A percentile compares a stretch with the other conserved stretches of the same genome.
Conservation (phyloP, 2,113 vertebrate species). For the Sander lucioperca region DNA sequence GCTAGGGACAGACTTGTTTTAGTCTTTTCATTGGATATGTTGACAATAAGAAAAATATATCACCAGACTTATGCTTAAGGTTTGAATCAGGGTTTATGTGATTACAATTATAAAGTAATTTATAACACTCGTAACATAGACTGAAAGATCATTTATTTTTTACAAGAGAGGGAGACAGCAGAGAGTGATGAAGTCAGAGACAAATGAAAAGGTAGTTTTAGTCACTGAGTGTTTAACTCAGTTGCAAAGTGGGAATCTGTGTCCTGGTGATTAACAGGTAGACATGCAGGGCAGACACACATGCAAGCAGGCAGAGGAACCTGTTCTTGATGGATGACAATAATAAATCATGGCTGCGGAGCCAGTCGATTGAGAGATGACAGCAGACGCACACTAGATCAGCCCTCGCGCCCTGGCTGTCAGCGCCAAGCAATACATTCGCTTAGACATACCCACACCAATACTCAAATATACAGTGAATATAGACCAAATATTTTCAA, state of each 20-base stretch:
- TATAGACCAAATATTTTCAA: neutral
- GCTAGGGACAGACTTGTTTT: neutral
- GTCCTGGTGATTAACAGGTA: conserved; percentile 11
- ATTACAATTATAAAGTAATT: neutral
- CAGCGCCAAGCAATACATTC: conserved; percentile 36
- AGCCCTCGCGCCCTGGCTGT: conserved; percentile 47
- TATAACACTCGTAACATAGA: neutral
- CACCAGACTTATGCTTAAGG: neutral
- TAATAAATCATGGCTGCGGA: conserved; percentile 42
- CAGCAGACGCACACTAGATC: conserved; percentile 53
- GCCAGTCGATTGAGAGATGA: conserved; percentile 47
- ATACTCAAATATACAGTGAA: neutral
- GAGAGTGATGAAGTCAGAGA: neutral
- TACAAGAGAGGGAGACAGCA: neutral
- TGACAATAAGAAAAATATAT: neutral
- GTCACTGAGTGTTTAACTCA: neutral
- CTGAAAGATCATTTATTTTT: neutral
- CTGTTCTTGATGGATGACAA: conserved; percentile 42
- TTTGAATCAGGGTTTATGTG: neutral
- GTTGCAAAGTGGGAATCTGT: conserved; percentile 9
- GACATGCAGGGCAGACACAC: conserved; percentile 12
- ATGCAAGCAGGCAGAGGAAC: conserved; percentile 6
- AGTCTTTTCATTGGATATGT: neutral
- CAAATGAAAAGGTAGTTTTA: neutral
- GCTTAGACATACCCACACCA: conserved; percentile 1